Base-by-base conservation (phyloP, 2,888 invertebrate species). In the Eugnorisma glareosa region DNA sequence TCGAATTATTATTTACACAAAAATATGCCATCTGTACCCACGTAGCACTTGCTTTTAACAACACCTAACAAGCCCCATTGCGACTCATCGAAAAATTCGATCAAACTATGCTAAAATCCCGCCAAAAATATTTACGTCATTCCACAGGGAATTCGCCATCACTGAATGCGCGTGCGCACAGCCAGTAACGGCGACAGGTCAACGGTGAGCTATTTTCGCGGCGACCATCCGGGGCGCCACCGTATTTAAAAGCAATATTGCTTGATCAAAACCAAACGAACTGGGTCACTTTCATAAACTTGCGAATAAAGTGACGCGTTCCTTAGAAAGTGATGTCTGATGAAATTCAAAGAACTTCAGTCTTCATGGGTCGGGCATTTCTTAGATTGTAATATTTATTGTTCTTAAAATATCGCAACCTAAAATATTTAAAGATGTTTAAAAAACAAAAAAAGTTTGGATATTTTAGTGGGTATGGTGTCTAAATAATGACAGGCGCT, bases 161-260 rank as follows among this genome's bases (percentile, higher is more conserved):
- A 75, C 69, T 70, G 61, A 63, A 71, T 51, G 80, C 81, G 76
- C 77, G 81, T 76, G 81, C 85, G 87, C 79, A 84, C 61, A 77
- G 64, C 64, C 79, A 71, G 71, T 80, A 81, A 79, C 75, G 40
- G 85, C 83, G 89, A 85, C 87, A 88, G 85, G 87, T 89, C 89
- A 88, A 79, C 82, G 73, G 76, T 72, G 82, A 73, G 84, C 86
- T 89, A 89, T 89, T 89, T 89, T 88, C 45, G 84, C 82, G 66
- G 79, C 82, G 51, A 67, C 78, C 82, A 86, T 83, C 85, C 79
- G 84, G 83, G 76, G 81, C 86, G 82, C 87, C 83, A 83, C 75
- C 77, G 74, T 79, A 88, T 87, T 84, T 87, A 85, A 89, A 85
- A 88, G 73, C 80, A 82, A 84, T 86, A 81, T 84, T 74, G 77